Conservation (phyloP, 1,140 invertebrate species). For the Semibalanus balanoides region DNA sequence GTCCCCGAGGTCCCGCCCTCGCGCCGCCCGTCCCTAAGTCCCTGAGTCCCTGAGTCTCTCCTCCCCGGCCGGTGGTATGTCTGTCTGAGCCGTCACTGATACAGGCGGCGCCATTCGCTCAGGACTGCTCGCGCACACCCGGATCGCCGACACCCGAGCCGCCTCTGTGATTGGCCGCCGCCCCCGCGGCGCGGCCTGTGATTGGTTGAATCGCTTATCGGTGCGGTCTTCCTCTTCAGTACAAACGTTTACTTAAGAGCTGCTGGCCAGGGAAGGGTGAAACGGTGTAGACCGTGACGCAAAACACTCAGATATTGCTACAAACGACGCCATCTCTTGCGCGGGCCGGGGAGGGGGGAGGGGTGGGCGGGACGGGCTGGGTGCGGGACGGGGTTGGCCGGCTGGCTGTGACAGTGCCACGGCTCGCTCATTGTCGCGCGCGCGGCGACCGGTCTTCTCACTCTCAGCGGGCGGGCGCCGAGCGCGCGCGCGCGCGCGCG, state of each 20-base stretch:
- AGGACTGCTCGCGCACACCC: background rate
- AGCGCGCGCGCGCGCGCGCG: no score
- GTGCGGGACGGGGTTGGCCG: background rate
- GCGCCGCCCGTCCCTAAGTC: no score
- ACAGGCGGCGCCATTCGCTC: background rate
- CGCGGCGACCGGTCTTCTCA: background rate
- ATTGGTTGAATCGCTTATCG: background rate
- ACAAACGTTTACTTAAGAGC: conserved; percentile 1
- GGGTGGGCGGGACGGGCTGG: no score
- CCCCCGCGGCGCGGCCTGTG: background rate
- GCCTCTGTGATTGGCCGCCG: background rate
- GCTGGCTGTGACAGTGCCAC: background rate
- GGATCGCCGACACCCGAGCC: background rate
- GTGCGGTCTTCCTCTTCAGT: background rate
- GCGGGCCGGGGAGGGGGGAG: background rate
- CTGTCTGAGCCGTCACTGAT: background rate
- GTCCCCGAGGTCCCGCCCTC: background rate
- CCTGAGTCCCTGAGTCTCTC: no score
- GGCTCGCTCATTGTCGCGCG: no score
- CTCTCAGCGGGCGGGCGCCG: background rate
- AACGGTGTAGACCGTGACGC: background rate
- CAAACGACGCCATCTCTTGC: background rate
- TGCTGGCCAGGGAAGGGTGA: background rate
- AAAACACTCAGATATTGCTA: background rate
- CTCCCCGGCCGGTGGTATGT: no score